phyloP scores from a whole-genome alignment of 2,888 invertebrate genomes.

The Creontiades dilutus region DNA sequence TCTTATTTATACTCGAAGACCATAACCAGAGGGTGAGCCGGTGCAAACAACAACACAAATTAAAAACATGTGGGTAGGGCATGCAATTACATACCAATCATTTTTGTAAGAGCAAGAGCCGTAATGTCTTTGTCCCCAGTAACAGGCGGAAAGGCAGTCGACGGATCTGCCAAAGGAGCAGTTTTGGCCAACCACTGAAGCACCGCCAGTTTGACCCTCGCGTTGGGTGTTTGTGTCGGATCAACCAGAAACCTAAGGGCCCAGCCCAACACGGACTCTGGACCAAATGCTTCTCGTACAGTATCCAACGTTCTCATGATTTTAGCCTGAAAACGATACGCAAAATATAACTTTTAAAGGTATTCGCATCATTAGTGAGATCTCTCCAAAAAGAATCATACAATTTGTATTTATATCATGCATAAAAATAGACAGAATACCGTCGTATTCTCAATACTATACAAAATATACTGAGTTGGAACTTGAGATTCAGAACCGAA shows the following conservation, averaged over 20 bases:
- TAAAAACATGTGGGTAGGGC: no score
- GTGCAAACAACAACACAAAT: no score
- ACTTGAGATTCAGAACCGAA: no score
- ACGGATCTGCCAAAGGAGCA: constrained; percentile 79
- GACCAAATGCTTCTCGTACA: constrained; percentile 78
- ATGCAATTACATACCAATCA: constrained; percentile 79
- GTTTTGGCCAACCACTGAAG: constrained; percentile 84
- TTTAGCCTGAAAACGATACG: constrained; percentile 84
- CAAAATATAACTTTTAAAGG: no score
- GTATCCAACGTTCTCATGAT: constrained; percentile 91
- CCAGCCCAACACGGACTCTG: constrained; percentile 72
- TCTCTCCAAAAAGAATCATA: no score
- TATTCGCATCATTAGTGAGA: no score
- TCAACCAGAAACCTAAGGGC: constrained; percentile 87
- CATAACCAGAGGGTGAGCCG: no score
- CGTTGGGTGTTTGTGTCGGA: constrained; percentile 94
- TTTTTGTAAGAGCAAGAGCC: constrained; percentile 86
- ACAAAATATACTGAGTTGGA: no score
- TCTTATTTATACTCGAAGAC: no score
- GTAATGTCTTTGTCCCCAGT: constrained; percentile 77
- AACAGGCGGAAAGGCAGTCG: constrained; percentile 76
- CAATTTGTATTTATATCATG: no score
- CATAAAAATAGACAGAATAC: no score
- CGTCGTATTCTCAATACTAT: no score
- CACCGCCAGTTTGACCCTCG: constrained; percentile 88